Conservation (phyloP, 1,140 invertebrate species). For the Brachionus sp. region DNA sequence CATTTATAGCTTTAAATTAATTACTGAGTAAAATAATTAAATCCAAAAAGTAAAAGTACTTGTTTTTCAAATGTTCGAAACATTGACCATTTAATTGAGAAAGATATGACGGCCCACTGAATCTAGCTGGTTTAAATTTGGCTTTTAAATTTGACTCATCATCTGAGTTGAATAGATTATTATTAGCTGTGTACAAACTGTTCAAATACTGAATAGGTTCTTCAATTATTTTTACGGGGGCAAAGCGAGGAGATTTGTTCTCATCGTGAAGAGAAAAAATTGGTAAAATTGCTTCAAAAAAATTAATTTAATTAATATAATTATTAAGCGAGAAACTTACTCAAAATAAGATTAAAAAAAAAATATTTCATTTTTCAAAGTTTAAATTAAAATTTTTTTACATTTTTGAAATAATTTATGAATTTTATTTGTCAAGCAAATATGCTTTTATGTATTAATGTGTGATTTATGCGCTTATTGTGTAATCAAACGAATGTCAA, state of each 20-base stretch:
- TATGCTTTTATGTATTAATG: no score
- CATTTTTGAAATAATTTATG: no score
- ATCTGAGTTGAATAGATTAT: not conserved
- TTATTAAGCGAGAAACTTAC: no score
- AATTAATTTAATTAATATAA: not conserved
- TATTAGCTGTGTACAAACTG: not conserved
- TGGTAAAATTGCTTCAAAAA: not conserved
- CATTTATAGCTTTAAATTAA: slow-evolving; percentile 31
- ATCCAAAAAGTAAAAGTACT: not conserved
- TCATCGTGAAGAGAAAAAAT: not conserved
- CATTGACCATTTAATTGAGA: not conserved
- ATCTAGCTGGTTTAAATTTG: slow-evolving; percentile 17
- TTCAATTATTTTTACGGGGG: not conserved
- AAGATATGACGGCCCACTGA: not conserved
- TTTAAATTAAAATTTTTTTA: not conserved
- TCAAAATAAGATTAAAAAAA: no score
- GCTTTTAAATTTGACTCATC: not conserved
- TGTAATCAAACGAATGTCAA: no score
- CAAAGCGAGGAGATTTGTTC: not conserved
- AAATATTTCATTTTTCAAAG: not conserved
- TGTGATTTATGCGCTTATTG: no score
- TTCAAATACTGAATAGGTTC: slow-evolving; percentile 22
- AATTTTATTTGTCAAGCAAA: no score
- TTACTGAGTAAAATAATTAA: not conserved
- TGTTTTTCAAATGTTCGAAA: not conserved